phyloP scores from a whole-genome alignment of 2,888 invertebrate species.

The Cosmia pyralina region DNA sequence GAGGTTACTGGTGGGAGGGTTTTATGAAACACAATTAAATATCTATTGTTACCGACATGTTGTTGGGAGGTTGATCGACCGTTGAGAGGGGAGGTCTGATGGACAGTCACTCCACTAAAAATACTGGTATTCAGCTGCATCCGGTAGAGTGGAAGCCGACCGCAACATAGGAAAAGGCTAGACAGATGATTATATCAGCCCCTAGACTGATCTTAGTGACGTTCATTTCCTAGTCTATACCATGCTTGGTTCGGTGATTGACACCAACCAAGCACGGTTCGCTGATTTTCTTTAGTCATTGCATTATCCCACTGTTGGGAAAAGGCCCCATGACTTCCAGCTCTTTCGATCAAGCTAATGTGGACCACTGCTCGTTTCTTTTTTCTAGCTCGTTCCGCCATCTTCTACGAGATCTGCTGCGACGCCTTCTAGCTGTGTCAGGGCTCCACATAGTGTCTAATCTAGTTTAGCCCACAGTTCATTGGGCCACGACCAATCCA shows the following conservation, averaged over 20 bases:
- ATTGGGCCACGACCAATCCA: background rate
- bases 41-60: no score
- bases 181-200: slow-evolving; percentile 1
- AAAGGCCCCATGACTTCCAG: background rate
- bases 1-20: no score
- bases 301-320: background rate
- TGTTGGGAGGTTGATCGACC: no score
- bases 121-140: background rate
- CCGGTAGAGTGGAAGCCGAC: background rate
- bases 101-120: background rate
- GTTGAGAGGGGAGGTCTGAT: background rate
- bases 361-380: background rate
- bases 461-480: background rate
- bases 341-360: background rate
- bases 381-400: background rate
- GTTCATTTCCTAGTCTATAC: background rate
- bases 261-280: background rate
- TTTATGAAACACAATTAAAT: no score
- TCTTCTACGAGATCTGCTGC: background rate
- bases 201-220: background rate
- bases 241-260: background rate
- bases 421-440: background rate
- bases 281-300: background rate
- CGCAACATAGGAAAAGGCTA: background rate
- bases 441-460: background rate